phyloP scores from a whole-genome alignment of 1,140 invertebrate species.

The Pogonus chalceus region DNA sequence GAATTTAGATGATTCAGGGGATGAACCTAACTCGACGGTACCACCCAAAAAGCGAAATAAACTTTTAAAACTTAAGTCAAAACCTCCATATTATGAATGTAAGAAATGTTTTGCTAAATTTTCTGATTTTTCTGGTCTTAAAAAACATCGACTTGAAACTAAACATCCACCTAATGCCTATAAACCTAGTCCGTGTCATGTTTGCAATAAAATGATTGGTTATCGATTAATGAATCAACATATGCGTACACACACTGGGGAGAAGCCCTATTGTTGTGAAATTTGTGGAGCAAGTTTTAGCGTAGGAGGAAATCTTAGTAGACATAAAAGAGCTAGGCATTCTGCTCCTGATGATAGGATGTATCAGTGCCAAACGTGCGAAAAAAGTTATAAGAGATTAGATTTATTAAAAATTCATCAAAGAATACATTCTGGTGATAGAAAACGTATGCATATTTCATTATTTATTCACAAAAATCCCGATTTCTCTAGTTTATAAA shows the following conservation, averaged over 20 bases:
- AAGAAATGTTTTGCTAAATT: not conserved
- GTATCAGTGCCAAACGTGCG: conserved; percentile 16
- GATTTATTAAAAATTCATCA: conserved; percentile 14
- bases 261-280: conserved; percentile 17
- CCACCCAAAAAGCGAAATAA: too few species aligned
- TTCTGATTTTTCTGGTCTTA: not conserved
- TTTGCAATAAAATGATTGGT: not conserved
- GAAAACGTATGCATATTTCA: conserved; percentile 15
- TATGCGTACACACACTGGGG: conserved; percentile 12
- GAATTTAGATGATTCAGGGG: too few species aligned
- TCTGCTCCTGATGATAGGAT: not conserved
- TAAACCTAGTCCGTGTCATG: not conserved
- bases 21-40: too few species aligned
- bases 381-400: not conserved
- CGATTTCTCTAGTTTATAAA: not conserved
- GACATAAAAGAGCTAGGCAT: not conserved
- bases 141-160: not conserved
- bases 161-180: not conserved
- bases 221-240: conserved; percentile 2
- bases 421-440: conserved; percentile 17
- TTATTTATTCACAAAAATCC: conserved; percentile 1
- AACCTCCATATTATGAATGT: not conserved
- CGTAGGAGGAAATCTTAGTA: conserved; percentile 5
- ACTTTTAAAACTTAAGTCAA: not conserved
- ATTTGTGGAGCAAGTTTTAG: conserved; percentile 16